These are phyloP conservation scores for Archegozetes longisetosus DNA, from an alignment of 1,140 invertebrate genomes.

Conservation along the genomic window DNA sequence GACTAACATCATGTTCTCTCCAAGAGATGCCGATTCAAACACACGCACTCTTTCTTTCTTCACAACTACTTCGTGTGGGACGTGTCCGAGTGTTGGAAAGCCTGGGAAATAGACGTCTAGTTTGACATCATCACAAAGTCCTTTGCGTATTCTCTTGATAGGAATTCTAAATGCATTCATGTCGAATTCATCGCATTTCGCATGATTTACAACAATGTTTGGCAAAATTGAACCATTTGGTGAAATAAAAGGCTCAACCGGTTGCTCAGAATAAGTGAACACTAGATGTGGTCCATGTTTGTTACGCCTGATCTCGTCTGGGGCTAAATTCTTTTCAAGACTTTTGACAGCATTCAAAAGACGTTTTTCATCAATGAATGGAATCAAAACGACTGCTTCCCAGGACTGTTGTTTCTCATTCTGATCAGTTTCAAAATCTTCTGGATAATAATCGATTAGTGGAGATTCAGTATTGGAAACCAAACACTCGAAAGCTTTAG, in stretches of 20 bases:
- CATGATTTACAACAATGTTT: constrained; percentile 39
- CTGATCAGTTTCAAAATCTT: constrained; percentile 65
- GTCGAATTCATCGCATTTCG: constrained; percentile 24
- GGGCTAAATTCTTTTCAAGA: constrained; percentile 45
- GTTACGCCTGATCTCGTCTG: constrained; percentile 58
- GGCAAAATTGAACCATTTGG: constrained; percentile 47
- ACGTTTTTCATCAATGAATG: constrained; percentile 78
- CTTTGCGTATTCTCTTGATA: constrained; percentile 44
- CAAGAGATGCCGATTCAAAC: constrained; percentile 61
- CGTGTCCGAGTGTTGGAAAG: constrained; percentile 72
- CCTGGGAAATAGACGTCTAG: constrained; percentile 61
- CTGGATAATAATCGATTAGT: constrained; percentile 76
- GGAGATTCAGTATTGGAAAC: constrained; percentile 66
- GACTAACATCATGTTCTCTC: constrained; percentile 63
- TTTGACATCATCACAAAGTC: constrained; percentile 49
- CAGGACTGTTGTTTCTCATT: constrained; percentile 90
- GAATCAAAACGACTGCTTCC: constrained; percentile 93
- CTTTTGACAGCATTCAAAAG: constrained; percentile 59
- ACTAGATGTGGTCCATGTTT: constrained; percentile 65
- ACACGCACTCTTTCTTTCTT: constrained; percentile 58
- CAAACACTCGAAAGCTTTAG: constrained; percentile 57
- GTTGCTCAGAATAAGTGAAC: constrained; percentile 43
- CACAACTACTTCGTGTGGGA: constrained; percentile 50
- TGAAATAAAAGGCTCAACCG: constrained; percentile 35
- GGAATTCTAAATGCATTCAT: constrained; percentile 30